Conservation (phyloP, 2,888 invertebrate genomes). For the Pteria penguin region DNA sequence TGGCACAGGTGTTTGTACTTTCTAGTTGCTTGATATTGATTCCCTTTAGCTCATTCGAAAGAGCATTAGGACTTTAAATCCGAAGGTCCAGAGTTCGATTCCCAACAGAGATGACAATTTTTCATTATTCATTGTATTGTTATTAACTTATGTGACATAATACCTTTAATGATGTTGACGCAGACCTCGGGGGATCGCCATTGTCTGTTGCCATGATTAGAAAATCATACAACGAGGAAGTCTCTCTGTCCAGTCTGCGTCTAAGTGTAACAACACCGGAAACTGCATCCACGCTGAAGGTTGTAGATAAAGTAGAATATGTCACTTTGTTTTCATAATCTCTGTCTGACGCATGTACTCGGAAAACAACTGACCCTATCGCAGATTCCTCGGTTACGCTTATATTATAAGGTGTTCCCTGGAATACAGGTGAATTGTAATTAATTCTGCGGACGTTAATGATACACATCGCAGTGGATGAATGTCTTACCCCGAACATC, state of each 20-base stretch:
- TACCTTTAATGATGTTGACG: no score
- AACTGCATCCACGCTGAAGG: background rate
- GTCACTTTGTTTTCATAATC: background rate
- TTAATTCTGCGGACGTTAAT: background rate
- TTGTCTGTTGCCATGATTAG: background rate
- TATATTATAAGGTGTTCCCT: background rate
- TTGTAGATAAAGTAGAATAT: background rate
- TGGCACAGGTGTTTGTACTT: no score
- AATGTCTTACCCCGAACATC: background rate
- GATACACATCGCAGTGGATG: background rate
- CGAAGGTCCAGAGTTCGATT: no score
- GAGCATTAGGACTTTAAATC: no score
- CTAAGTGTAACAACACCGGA: background rate
- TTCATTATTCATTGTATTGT: no score
- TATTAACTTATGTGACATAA: no score
- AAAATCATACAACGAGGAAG: background rate
- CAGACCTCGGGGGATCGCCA: background rate
- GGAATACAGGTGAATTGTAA: background rate
- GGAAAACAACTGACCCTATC: background rate
- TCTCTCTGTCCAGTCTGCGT: background rate
- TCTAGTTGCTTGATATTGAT: no score
- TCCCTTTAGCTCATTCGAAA: no score
- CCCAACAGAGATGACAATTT: no score
- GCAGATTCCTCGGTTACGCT: background rate
- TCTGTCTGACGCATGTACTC: background rate